A percentile compares a stretch with the other conserved stretches of the same genome.
Conservation (phyloP, 1,140 invertebrate genomes). For the Drosophila rhopaloa region DNA sequence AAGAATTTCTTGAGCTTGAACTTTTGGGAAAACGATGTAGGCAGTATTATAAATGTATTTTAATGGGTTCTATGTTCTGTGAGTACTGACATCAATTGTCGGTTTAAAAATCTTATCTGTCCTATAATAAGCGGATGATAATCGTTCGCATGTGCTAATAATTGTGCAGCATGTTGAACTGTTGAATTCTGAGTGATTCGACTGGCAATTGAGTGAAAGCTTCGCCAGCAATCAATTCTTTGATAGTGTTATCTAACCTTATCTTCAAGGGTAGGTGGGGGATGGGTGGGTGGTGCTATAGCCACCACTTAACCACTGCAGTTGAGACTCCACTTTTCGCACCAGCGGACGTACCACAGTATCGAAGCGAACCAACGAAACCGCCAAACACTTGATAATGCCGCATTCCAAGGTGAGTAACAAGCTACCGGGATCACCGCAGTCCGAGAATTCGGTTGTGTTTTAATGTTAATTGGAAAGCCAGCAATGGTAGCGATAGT, state of each 20-base stretch:
- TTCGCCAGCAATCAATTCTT: conserved; percentile 48
- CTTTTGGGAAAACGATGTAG: neutral
- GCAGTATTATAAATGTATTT: neutral
- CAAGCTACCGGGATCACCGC: conserved; percentile 4
- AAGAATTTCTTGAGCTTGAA: neutral
- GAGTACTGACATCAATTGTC: neutral
- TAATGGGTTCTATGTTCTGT: neutral
- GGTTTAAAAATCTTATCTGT: conserved; percentile 1
- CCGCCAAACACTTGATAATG: conserved; percentile 23
- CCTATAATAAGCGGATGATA: neutral
- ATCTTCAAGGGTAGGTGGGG: conserved; percentile 17
- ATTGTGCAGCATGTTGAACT: neutral
- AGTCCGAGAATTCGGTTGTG: conserved; percentile 4
- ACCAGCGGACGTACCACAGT: conserved; percentile 18
- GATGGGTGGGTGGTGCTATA: neutral
- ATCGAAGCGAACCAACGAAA: neutral
- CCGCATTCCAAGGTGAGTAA: conserved; percentile 41
- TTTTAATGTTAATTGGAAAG: conserved; percentile 12
- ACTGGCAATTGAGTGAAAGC: conserved; percentile 43
- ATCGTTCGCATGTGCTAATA: conserved; percentile 1
- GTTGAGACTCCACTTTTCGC: conserved; percentile 22
- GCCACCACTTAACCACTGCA: conserved; percentile 18
- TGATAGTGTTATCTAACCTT: conserved; percentile 68
- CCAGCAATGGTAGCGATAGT: conserved; percentile 7
- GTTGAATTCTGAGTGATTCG: conserved; percentile 3